Evolutionary conservation across 2,888 invertebrate genomes (phyloP), one percentile per base, ranked within the genome.

Genomic region (Neoscelio sp.): DNA sequence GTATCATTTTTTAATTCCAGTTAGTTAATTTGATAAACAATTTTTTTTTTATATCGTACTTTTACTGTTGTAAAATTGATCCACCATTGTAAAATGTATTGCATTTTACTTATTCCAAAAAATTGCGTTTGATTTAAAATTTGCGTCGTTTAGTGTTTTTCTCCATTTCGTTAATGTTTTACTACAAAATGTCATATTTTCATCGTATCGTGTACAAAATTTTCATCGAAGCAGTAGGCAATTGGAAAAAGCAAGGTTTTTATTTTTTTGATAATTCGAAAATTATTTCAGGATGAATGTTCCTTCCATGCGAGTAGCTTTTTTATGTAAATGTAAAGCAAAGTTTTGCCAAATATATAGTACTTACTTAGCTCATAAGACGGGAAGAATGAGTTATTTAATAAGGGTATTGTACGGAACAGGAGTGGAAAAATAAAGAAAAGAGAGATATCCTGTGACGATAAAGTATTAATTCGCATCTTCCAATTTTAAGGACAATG

Each of bases 301-400:
- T 83, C 82, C 83, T 86, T 86, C 83, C 82, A 82, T 81, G 83
- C 86, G 80, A 79, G 89, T 90, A 90, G 90, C 89, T 90, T 90
- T 90, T 90, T 89, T 90, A 90, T 89, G 87, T 88, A 89, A 84
- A 86, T 84, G 84, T 86, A 86, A 87, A 86, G 83, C 71, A 79
- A 83, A 86, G 83, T 88, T 89, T 89, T 89, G 87, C 89, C 89
- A 89, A 89, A 89, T 89, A 89, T 87, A 87, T 87, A 90, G 90
- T 90, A 90, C 90, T 90, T 90, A 90, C 48, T 86, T 90, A 86
- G 85, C 80, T 82, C 75, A 73, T 86, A 86, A 86, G 85, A 54
- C 28, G 35, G 73, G 80, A 80, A 75, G 68, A 54, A 64, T 68
- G 79, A 74, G 67, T 71, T 60, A 79, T 46, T 56, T 33, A 50